Base-by-base conservation (phyloP, 2,113 vertebrate genomes). In the Nycticebus coucang region DNA sequence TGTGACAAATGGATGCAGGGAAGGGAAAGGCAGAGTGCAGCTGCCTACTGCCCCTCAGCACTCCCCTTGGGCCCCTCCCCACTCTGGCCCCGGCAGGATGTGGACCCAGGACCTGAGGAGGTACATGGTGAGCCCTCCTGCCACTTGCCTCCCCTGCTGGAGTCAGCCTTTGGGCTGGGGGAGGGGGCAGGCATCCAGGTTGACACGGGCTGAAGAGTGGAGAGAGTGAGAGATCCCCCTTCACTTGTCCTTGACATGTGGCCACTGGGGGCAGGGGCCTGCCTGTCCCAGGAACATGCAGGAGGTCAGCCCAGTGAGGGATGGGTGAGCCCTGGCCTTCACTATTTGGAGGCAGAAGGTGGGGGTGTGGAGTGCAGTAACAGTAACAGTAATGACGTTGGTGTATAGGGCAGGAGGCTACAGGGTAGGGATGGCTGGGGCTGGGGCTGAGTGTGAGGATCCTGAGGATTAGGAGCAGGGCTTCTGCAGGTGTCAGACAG, bases 1-100 rank as follows among this genome's bases (percentile, higher is more conserved):
- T n/a, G 18, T 81, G 91, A 95, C 78, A 92, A 78, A 71, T 71
- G 92, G 69, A 35, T 94, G 28, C 71, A 12, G 94, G 92, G 45
- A 83, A 87, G 81, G 60, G 78, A 96, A 92, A 89, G 64, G 81
- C 28, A 62, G 55, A 45, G 68, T 7, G 12, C 55, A 95, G 89
- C 86, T 74, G 78, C 84, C 87, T 87, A 71, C 92, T 77, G 57
- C 81, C 91, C 60, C 72, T 66, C 77, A 53, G 53, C 30, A 35
- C 30, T 93, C 87, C 60, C 55, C 4, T 24, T 7, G 6, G 18
- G 18, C 41, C n/a, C 41, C 30, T 22, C 33, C 13, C n/a, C 1
- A 4, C 84, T 26, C 45, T 33, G 89, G n/a, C n/a, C n/a, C 71
- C 45, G 21, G 15, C 2, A 35, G 87, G 37, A 81, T 37, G 3